These are phyloP conservation scores for Rhadinocentrus ornatus DNA, from an alignment of 2,797 vertebrate genomes.

Conservation along the genomic window DNA sequence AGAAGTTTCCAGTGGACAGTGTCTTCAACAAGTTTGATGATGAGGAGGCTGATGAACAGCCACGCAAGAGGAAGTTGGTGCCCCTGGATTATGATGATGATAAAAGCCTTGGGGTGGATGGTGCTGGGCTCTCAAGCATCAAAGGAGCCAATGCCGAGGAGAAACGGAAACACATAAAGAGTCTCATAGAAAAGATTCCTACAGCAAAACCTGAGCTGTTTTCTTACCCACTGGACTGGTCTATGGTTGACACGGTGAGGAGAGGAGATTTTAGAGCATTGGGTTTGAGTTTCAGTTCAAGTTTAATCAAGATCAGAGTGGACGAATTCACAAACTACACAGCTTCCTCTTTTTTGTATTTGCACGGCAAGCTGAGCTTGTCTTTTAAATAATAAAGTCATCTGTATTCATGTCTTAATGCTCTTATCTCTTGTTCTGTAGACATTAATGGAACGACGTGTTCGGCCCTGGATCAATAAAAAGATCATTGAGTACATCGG, in stretches of 20 bases:
- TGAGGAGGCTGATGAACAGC: slow-evolving; percentile 94
- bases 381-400: no score
- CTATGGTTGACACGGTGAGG: slow-evolving; percentile 84
- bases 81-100: slow-evolving; percentile 98
- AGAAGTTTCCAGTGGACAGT: slow-evolving; percentile 97
- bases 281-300: no score
- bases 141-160: slow-evolving; percentile 96
- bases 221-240: slow-evolving; percentile 95
- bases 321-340: neutral
- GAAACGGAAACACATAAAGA: slow-evolving; percentile 98
- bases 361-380: neutral
- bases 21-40: slow-evolving; percentile 98
- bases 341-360: neutral
- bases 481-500: slow-evolving; percentile 99
- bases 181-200: slow-evolving; percentile 98
- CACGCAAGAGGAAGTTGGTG: slow-evolving; percentile 95
- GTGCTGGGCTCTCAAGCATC: slow-evolving; percentile 75
- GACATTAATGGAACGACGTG: slow-evolving; percentile 96
- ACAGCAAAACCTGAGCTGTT: slow-evolving; percentile 98
- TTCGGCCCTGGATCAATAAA: slow-evolving; percentile 99
- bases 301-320: neutral
- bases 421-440: slow-evolving; percentile 53
- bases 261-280: neutral
- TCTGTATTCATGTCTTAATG: neutral
- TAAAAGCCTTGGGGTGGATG: slow-evolving; percentile 84